phyloP scores from a whole-genome alignment of 2,888 invertebrate genomes.

The Pachycephus smyrnensis region DNA sequence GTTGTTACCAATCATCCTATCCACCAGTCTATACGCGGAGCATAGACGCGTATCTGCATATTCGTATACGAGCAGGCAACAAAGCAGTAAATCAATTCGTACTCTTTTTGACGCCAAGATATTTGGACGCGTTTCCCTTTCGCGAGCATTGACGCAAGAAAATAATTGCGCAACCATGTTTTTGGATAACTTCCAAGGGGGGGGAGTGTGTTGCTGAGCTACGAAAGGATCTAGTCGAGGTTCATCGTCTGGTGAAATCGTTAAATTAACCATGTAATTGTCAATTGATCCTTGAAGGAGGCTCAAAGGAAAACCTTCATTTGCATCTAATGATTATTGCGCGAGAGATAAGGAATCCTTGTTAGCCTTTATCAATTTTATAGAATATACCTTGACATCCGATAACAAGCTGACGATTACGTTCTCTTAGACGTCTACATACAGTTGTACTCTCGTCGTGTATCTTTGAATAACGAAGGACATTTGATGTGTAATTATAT shows the following conservation, averaged over 20 bases:
- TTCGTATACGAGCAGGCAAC: neutral
- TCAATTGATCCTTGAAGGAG: neutral
- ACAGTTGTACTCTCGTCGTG: neutral
- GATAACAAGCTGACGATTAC: neutral
- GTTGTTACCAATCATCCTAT: neutral
- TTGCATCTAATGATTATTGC: neutral
- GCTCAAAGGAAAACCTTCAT: neutral
- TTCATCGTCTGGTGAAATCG: neutral
- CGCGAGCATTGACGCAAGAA: conserved; percentile 22
- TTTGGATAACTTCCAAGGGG: conserved; percentile 27
- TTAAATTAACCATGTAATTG: neutral
- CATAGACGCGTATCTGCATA: neutral
- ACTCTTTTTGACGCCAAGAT: neutral
- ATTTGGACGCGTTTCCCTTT: conserved; percentile 10
- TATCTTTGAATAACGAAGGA: neutral
- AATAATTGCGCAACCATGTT: conserved; percentile 24
- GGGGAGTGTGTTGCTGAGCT: neutral
- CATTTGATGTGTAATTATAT: neutral
- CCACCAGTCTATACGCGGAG: too few species aligned
- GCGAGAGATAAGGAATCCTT: neutral
- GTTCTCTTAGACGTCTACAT: neutral
- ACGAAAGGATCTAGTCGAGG: neutral
- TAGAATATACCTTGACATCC: neutral
- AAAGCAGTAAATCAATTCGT: neutral
- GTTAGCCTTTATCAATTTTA: neutral